These are phyloP conservation scores for Poecilia picta DNA, from an alignment of 2,797 vertebrate genomes.

Conservation along the genomic window DNA sequence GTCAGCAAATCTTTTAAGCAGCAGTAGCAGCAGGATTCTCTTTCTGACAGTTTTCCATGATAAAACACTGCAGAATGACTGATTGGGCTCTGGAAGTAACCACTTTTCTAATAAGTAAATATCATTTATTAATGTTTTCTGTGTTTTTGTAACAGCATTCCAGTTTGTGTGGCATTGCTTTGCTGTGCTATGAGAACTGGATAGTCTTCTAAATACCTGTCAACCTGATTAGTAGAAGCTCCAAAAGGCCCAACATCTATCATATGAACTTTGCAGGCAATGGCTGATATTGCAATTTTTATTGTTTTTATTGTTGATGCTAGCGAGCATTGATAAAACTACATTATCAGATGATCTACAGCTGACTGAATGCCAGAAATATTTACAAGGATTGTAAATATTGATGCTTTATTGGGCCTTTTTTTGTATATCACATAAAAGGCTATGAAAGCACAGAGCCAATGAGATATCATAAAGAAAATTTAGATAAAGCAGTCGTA, in stretches of 20 bases:
- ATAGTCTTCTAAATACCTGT: not conserved
- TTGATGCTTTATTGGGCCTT: not conserved
- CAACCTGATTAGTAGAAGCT: not conserved
- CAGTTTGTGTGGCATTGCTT: not conserved
- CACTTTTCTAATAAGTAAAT: not conserved
- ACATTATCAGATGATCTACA: not conserved
- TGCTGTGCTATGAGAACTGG: not conserved
- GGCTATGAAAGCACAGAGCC: not conserved
- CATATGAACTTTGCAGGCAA: not conserved
- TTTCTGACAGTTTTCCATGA: conserved; percentile 9
- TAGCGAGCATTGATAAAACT: not conserved
- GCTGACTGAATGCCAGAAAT: not conserved
- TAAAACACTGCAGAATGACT: not conserved
- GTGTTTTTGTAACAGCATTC: not conserved
- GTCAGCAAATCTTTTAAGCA: conserved; percentile 19
- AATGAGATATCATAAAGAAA: not conserved
- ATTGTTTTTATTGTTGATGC: not conserved
- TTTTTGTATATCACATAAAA: not conserved
- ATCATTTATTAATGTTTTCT: not conserved
- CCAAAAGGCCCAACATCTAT: not conserved
- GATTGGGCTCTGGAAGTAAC: not conserved
- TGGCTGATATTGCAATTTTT: not conserved
- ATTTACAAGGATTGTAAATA: not conserved
- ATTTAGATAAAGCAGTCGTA: not conserved
- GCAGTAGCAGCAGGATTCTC: conserved; percentile 14